A percentile compares a stretch with the other conserved stretches of the same genome.
These are phyloP conservation scores for Anguilla rostrata DNA, from an alignment of 2,113 vertebrate species.

Conservation along the genomic window DNA sequence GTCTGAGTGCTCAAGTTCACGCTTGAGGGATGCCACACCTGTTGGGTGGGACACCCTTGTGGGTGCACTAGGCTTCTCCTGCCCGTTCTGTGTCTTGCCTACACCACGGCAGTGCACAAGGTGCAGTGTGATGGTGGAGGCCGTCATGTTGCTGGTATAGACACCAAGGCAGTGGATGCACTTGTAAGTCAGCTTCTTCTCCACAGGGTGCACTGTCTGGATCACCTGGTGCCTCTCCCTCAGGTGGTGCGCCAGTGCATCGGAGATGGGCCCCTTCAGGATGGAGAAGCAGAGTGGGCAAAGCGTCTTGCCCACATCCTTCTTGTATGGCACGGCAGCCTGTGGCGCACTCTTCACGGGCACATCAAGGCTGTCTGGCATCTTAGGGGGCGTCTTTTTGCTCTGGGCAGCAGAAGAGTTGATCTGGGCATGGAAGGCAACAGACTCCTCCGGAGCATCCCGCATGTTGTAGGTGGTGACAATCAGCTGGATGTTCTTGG, in stretches of 20 bases:
- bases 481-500: constrained; percentile 94
- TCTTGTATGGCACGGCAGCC: constrained; percentile 93
- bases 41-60: constrained; percentile 76
- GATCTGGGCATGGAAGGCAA: constrained; percentile 93
- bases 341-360: constrained; percentile 79
- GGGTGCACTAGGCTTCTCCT: constrained; percentile 78
- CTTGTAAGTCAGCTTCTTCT: constrained; percentile 97
- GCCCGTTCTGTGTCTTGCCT: constrained; percentile 92
- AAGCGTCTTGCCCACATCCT: constrained; percentile 94
- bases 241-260: constrained; percentile 91
- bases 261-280: constrained; percentile 95
- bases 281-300: constrained; percentile 97
- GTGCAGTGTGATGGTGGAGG: constrained; percentile 95
- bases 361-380: constrained; percentile 69
- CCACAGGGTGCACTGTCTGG: constrained; percentile 96
- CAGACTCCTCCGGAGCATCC: constrained; percentile 90
- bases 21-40: constrained; percentile 74
- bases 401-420: constrained; percentile 68
- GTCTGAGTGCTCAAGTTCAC: constrained; percentile 77
- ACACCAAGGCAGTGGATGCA: constrained; percentile 98
- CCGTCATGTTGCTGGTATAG: constrained; percentile 98
- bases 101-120: constrained; percentile 96
- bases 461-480: constrained; percentile 97
- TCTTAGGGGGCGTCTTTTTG: constrained; percentile 83
- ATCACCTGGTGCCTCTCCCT: constrained; percentile 95